Evolutionary conservation across 2,797 vertebrate species (phyloP).

Genomic region (Chelon labrosus): DNA sequence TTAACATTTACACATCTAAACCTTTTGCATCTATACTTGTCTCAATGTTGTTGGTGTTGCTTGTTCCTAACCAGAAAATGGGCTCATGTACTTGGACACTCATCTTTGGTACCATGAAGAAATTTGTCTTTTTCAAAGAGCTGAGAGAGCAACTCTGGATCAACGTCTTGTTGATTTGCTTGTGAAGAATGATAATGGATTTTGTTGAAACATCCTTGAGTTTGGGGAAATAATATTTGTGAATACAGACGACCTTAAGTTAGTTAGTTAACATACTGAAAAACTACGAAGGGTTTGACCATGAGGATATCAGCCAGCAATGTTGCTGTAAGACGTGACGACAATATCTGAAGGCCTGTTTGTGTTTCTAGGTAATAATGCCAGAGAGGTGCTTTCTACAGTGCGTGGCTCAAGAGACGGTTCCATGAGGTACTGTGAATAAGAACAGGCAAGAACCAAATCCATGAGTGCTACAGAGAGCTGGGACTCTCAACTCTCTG

Average conservation of each 20-base stretch:
- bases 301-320: conserved; percentile 17
- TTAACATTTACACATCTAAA: conserved; percentile 13
- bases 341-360: conserved; percentile 36
- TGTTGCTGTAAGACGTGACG: neutral
- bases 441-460: conserved; percentile 22
- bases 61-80: neutral
- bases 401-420: conserved; percentile 20
- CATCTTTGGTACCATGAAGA: conserved; percentile 37
- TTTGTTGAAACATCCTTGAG: neutral
- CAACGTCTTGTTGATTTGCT: too few species aligned
- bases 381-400: conserved; percentile 5
- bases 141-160: neutral
- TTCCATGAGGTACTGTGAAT: conserved; percentile 38
- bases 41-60: neutral
- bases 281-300: conserved; percentile 1
- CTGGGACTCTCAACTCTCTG: conserved; percentile 1
- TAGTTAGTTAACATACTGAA: neutral
- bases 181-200: neutral
- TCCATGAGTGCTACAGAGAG: conserved; percentile 13
- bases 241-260: neutral
- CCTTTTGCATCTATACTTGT: neutral
- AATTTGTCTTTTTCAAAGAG: too few species aligned
- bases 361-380: conserved; percentile 25
- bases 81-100: conserved; percentile 3
- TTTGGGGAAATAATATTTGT: neutral